These are phyloP conservation scores for Tetraodon nigroviridis DNA, from an alignment of 2,113 vertebrate species.

Conservation along the genomic window DNA sequence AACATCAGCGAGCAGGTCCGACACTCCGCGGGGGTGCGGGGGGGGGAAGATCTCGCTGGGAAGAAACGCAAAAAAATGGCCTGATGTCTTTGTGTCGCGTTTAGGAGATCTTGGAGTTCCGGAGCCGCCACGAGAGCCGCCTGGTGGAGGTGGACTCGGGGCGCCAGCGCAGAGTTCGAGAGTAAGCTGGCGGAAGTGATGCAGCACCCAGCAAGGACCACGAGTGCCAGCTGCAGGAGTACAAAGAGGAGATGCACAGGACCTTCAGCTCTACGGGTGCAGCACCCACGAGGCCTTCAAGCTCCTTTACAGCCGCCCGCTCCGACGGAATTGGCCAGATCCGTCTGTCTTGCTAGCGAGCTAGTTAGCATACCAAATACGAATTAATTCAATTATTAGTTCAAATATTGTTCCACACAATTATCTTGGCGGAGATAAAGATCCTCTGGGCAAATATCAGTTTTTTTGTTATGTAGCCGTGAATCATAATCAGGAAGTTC, in stretches of 20 bases:
- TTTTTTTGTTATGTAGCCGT: too few species aligned
- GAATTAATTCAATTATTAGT: too few species aligned
- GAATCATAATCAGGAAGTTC: too few species aligned
- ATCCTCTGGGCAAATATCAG: too few species aligned
- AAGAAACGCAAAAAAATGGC: too few species aligned
- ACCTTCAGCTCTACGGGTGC: constrained; percentile 75
- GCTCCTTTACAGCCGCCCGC: background rate
- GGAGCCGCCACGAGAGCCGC: constrained; percentile 69
- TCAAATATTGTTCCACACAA: too few species aligned
- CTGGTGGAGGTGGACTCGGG: constrained; percentile 75
- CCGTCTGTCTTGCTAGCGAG: background rate
- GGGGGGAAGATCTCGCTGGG: too few species aligned
- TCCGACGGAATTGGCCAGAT: too few species aligned
- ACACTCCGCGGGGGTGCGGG: too few species aligned
- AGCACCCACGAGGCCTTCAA: background rate
- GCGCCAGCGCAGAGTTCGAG: constrained; percentile 72
- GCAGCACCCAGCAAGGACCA: constrained; percentile 77
- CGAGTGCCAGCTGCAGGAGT: constrained; percentile 74
- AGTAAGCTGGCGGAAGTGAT: constrained; percentile 71
- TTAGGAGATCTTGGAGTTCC: constrained; percentile 74
- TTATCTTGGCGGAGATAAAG: too few species aligned
- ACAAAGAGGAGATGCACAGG: constrained; percentile 79
- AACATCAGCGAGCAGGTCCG: constrained; percentile 75
- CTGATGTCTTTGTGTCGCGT: background rate
- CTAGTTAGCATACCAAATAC: too few species aligned